Percentiles rank a stretch among this genome's conserved stretches.
Conservation (phyloP, 2,888 invertebrate genomes). For the Liposcelis brunnea region DNA sequence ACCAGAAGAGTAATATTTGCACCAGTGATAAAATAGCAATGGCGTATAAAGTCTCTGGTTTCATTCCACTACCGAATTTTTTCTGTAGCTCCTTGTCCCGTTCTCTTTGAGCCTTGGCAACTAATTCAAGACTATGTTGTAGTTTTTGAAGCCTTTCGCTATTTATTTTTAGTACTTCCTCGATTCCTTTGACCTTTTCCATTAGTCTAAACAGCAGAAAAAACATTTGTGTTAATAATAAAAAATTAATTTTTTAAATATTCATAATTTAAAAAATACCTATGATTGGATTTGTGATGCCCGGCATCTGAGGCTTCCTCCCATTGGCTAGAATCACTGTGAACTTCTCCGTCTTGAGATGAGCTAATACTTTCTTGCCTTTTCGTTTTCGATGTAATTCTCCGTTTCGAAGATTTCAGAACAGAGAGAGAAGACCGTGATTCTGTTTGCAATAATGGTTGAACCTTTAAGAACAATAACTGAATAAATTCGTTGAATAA, state of each 20-base stretch:
- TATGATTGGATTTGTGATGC: background rate
- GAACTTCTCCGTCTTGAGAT: slow-evolving; percentile 16
- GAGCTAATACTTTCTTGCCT: slow-evolving; percentile 16
- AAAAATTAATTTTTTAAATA: too few relatives aligned
- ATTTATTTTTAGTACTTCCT: slow-evolving; percentile 12
- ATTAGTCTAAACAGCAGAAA: too few relatives aligned
- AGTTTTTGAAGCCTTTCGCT: slow-evolving; percentile 13
- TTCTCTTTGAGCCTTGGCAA: slow-evolving; percentile 13
- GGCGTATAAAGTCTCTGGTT: background rate
- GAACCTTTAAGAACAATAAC: slow-evolving; percentile 7
- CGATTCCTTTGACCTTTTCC: slow-evolving; percentile 11
- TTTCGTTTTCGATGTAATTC: slow-evolving; percentile 22
- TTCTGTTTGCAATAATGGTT: slow-evolving; percentile 31
- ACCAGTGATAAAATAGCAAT: background rate
- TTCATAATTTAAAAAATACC: background rate
- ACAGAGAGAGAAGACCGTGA: slow-evolving; percentile 33
- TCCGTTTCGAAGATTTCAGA: slow-evolving; percentile 32
- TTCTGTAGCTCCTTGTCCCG: background rate
- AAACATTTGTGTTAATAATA: background rate
- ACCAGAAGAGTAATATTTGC: slow-evolving; percentile 1
- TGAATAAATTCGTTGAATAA: too few relatives aligned
- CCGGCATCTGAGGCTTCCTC: slow-evolving; percentile 5
- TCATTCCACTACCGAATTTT: background rate
- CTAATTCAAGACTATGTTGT: slow-evolving; percentile 13
- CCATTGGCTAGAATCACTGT: slow-evolving; percentile 16